Base-by-base conservation (phyloP, 2,797 vertebrate species). In the Hirundo rustica region DNA sequence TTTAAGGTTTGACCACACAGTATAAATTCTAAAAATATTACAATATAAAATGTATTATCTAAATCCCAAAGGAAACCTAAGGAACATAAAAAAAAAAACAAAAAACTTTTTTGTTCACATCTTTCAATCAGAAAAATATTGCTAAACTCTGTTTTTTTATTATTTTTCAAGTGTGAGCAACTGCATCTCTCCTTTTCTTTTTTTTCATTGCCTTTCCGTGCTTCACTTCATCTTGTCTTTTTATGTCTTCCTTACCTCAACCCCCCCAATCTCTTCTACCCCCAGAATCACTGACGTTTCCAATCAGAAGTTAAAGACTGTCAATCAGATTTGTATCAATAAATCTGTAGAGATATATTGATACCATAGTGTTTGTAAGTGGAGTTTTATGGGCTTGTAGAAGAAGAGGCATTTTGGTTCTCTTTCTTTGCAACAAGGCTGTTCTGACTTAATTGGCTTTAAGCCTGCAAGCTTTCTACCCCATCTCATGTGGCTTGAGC, bases 141-240 rank as follows among this genome's bases (percentile, higher is more conserved):
- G 20, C 9, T 81, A 26, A 81, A 32, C 5, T 60, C 8, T 36
- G 2, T 0, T 11, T 38, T 38, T 38, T 5, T 25, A 68, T 50
- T 22, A 17, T 62, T 82, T 75, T 32, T 73, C 30, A 32, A 32
- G 1, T 70, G 26, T 13, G 1, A 77, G 16, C 5, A 50, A 30
- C 26, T 40, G 18, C 32, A 48, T 34, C 16, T 53, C 8, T 22
- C 29, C 4, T 77, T 72, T n/a, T 5, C 3, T 42, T 71, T 70
- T 71, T 70, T 42, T 20, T 3, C 6, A 0, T 34, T 27, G 2
- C 5, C n/a, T 54, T 48, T 5, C 3, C 12, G 61, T 47, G 3
- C 22, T 7, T 70, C 11, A 1, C 5, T 29, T 75, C 22, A 14
- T 68, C 27, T 42, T 1, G 0, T 11, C 16, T 26, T 55, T 54